These are phyloP conservation scores for Picathartes gymnocephalus DNA, from an alignment of 2,113 vertebrate genomes.

Conservation along the genomic window DNA sequence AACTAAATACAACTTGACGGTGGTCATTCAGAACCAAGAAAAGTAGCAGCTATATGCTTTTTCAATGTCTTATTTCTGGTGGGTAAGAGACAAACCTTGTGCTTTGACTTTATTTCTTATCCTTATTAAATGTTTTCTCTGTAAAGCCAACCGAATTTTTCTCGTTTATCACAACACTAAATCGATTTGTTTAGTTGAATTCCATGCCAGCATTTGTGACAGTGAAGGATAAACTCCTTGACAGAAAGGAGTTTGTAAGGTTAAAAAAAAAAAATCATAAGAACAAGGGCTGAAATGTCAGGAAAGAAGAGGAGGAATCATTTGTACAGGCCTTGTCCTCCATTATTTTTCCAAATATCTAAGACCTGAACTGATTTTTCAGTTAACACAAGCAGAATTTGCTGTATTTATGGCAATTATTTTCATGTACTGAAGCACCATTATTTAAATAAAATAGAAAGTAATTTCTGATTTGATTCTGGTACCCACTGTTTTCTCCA, in stretches of 20 bases:
- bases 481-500: not conserved
- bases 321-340: not conserved
- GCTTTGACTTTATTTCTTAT: slow-evolving; percentile 1
- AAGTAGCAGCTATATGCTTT: not conserved
- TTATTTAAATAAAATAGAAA: not conserved
- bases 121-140: slow-evolving; percentile 17
- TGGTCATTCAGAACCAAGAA: not conserved
- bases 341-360: not conserved
- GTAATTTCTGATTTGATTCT: not conserved
- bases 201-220: not conserved
- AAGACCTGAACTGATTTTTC: not conserved
- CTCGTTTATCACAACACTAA: slow-evolving; percentile 5
- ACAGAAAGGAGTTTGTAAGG: not conserved
- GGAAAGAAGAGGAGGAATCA: not conserved
- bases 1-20: not conserved
- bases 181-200: slow-evolving; percentile 14
- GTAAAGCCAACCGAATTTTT: slow-evolving; percentile 11
- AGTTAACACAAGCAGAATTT: not conserved
- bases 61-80: not conserved
- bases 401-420: not conserved
- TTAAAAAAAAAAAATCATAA: not conserved
- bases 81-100: not conserved
- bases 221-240: not conserved
- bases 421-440: not conserved
- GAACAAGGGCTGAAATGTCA: not conserved